phyloP scores from a whole-genome alignment of 2,113 vertebrate species.

The Illadopsis cleaveri region DNA sequence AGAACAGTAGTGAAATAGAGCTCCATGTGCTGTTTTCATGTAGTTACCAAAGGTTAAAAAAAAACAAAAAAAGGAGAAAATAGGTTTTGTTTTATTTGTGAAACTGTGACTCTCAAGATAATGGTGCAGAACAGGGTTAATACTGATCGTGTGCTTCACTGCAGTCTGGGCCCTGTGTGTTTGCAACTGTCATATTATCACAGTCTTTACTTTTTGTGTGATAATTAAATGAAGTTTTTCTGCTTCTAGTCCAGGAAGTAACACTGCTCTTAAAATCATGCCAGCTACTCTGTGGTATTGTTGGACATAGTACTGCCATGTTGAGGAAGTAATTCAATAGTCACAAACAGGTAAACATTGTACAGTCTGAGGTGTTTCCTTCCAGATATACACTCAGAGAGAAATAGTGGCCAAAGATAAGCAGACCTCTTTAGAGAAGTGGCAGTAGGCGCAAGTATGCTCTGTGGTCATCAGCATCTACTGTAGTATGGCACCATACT shows the following conservation, averaged over 20 bases:
- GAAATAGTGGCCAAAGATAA: background rate
- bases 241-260: background rate
- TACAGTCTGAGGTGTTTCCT: background rate
- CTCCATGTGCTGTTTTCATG: conserved; percentile 4
- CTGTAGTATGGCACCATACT: background rate
- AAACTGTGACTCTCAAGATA: background rate
- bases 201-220: background rate
- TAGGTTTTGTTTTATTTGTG: background rate
- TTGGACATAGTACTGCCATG: background rate
- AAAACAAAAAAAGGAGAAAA: background rate
- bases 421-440: background rate
- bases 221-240: background rate
- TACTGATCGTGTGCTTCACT: background rate
- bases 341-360: background rate
- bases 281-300: background rate
- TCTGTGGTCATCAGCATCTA: background rate
- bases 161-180: background rate
- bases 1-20: conserved; percentile 40
- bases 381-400: background rate
- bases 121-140: background rate
- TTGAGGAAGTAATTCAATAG: background rate
- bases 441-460: background rate
- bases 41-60: background rate
- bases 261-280: background rate
- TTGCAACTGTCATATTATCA: background rate